Percentiles rank a stretch among this genome's conserved stretches.
These are phyloP conservation scores for Vicugna pacos DNA, from an alignment of 2,113 vertebrate genomes.

Conservation along the genomic window DNA sequence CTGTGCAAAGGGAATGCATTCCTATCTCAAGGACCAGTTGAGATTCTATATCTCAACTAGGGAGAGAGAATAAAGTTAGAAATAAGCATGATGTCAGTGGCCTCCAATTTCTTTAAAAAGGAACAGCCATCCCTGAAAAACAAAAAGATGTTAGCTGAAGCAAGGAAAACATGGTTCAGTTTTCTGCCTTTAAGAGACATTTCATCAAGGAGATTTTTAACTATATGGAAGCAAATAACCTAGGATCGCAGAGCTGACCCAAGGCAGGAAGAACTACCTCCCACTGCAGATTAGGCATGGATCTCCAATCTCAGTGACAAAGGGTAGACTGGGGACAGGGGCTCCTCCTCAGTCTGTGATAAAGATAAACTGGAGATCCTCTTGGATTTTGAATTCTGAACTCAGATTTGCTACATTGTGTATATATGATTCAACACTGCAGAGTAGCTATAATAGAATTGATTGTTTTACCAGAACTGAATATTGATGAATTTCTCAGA, in stretches of 20 bases:
- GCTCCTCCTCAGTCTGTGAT: background rate
- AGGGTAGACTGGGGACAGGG: background rate
- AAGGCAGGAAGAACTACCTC: background rate
- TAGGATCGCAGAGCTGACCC: background rate
- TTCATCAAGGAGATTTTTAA: background rate
- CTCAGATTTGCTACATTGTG: background rate
- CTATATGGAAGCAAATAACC: background rate
- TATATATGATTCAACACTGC: background rate
- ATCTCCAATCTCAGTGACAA: background rate
- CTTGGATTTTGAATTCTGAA: background rate
- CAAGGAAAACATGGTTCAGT: background rate
- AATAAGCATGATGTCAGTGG: background rate
- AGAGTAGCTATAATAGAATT: constrained; percentile 12
- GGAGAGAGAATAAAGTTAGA: constrained; percentile 31
- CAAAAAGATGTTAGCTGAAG: background rate
- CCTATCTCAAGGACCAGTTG: background rate
- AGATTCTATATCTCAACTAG: background rate
- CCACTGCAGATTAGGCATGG: background rate
- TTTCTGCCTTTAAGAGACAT: constrained; percentile 31
- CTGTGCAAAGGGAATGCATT: background rate
- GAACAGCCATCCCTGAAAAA: background rate
- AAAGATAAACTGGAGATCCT: background rate
- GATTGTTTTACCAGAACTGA: constrained; percentile 32
- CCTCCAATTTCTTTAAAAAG: background rate
- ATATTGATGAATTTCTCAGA: background rate